Conservation (phyloP, 2,888 invertebrate species). For the Yponomeuta malinellus region DNA sequence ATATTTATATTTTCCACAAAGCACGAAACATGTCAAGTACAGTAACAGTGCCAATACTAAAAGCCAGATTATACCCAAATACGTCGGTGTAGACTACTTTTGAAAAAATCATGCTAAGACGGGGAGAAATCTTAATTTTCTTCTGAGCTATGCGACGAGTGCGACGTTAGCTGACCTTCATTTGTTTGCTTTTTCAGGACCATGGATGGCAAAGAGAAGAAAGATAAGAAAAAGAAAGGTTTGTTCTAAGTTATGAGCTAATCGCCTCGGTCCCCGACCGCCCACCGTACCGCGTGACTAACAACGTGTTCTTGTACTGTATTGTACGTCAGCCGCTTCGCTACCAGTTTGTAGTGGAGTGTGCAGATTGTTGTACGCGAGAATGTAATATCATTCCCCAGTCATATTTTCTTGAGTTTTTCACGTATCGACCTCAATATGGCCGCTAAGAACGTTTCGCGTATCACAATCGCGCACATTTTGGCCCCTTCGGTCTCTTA, state of each 20-base stretch:
- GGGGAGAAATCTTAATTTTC: neutral
- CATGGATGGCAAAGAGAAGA: slow-evolving; percentile 91
- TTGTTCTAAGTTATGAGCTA: slow-evolving; percentile 80
- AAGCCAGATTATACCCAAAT: too few relatives aligned
- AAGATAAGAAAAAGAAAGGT: slow-evolving; percentile 93
- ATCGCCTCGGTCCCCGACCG: slow-evolving; percentile 40
- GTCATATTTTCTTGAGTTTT: neutral
- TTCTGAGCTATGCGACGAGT: neutral
- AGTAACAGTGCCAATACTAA: too few relatives aligned
- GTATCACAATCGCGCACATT: neutral
- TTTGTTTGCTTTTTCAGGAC: slow-evolving; percentile 74
- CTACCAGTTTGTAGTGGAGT: neutral
- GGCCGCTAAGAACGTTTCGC: neutral
- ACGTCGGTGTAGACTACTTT: too few relatives aligned
- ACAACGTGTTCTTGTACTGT: slow-evolving; percentile 27
- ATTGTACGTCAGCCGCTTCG: slow-evolving; percentile 19
- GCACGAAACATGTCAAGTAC: too few relatives aligned
- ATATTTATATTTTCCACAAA: too few relatives aligned
- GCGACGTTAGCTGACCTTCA: neutral
- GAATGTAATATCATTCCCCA: neutral
- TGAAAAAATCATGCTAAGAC: too few relatives aligned
- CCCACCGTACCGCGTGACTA: slow-evolving; percentile 66
- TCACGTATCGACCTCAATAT: neutral
- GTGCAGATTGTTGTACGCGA: neutral
- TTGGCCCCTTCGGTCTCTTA: neutral